Base-by-base conservation (phyloP, 2,888 invertebrate genomes). In the Allacma fusca region DNA sequence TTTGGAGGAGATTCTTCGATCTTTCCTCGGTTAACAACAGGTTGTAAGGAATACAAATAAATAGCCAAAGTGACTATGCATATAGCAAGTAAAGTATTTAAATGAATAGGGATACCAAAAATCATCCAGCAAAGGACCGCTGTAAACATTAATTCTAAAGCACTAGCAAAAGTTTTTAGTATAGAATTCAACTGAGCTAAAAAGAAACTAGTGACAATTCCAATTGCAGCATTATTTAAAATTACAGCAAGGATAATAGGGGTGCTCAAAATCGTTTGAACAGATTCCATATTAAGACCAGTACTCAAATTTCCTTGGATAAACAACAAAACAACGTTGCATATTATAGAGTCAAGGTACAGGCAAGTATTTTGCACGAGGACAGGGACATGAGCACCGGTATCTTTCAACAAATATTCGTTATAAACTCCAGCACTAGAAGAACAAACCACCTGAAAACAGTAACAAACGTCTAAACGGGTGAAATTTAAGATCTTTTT, bases 401-500 rank as follows among this genome's bases (percentile, higher is more conserved):
- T 91, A 34, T 92, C 92, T 88, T 97, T 97, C 2, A 98, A 88
- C 74, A 98, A 88, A 87, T 94, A 96, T 86, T 98, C 97, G 86
- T 97, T 97, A 87, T 97, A 98, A 1, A 97, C 97, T 7, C 97
- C 97, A 0, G 97, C 97, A 79, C 96, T 88, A 84, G 97, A 97
- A 0, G 97, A 97, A 86, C 94, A 96, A 81, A 96, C 90, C 71
- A 84, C 82, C 83, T 82, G 64, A 23, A 75, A 57, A 50, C 2
- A 16, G 9, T 64, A 68, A 57, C 67, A 74, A 43, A n/a, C 19
- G 13, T 28, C 9, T 34, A 9, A 34, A 34, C 34, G 9, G 9
- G 34, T 4, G 34, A 34, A 34, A 34, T 34, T 34, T 34, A 34
- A 34, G n/a, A n/a, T n/a, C n/a, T n/a, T n/a, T n/a, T n/a, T n/a